Evolutionary conservation across 2,888 invertebrate genomes (phyloP), one percentile per base, ranked within the genome.

Genomic region (Protula sp.): DNA sequence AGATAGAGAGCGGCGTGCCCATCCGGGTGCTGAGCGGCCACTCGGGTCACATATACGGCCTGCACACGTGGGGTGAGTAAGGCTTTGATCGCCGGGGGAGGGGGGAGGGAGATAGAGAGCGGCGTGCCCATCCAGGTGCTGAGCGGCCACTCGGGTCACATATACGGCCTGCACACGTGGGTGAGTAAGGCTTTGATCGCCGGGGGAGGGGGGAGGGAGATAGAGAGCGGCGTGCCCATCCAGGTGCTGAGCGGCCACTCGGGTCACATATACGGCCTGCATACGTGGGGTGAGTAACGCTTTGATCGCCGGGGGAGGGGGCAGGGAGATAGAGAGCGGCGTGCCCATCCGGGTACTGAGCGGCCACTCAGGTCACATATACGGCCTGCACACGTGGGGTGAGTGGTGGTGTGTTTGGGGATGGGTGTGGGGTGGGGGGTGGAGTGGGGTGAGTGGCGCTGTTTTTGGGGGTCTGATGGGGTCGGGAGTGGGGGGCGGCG

Each of bases 401-500:
- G 94, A 94, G 57, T n/a, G n/a, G n/a, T n/a, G n/a, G n/a, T n/a
- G n/a, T n/a, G n/a, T n/a, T n/a, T n/a, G n/a, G n/a, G n/a, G n/a
- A n/a, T n/a, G n/a, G n/a, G n/a, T n/a, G n/a, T n/a, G n/a, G n/a
- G n/a, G n/a, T n/a, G n/a, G n/a, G n/a, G n/a, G n/a, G n/a, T n/a
- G n/a, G n/a, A 94, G 72, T 97, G 95, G 95, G 94, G 94, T 54
- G 94, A 94, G 57, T n/a, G n/a, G n/a, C n/a, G n/a, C n/a, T n/a
- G n/a, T n/a, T n/a, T n/a, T n/a, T n/a, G n/a, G n/a, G n/a, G n/a
- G n/a, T n/a, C n/a, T n/a, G n/a, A n/a, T n/a, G n/a, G n/a, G n/a
- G n/a, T n/a, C n/a, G n/a, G n/a, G n/a, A n/a, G n/a, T n/a, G n/a
- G 90, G 90, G 59, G 94, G 94, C 0, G 94, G 94, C n/a, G 92